phyloP scores from a whole-genome alignment of 2,113 vertebrate genomes.

The Vulpes lagopus region DNA sequence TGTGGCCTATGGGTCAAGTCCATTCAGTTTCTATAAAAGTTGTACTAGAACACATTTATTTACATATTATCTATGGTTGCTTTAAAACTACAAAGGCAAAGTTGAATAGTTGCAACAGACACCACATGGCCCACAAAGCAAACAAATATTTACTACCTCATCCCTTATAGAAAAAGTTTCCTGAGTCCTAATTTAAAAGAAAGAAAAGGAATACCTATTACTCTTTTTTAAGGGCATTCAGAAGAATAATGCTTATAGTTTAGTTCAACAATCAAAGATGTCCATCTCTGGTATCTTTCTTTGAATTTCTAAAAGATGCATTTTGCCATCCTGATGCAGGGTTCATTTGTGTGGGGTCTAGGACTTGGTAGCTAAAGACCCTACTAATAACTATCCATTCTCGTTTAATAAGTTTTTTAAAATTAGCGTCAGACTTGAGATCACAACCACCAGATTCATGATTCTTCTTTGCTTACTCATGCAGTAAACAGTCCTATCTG shows the following conservation, averaged over 20 bases:
- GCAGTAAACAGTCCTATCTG: conserved; percentile 19
- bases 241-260: not conserved
- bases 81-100: not conserved
- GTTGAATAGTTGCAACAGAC: conserved; percentile 19
- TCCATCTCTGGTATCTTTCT: not conserved
- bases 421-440: conserved; percentile 32
- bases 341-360: conserved; percentile 13
- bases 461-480: not conserved
- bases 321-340: conserved; percentile 37
- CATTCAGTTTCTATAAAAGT: conserved; percentile 1
- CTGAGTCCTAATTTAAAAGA: conserved; percentile 29
- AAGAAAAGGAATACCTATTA: conserved; percentile 38
- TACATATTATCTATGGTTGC: not conserved
- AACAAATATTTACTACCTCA: conserved; percentile 18
- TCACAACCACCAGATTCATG: not conserved
- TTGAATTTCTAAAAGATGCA: conserved; percentile 45
- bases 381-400: conserved; percentile 24
- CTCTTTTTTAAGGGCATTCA: conserved; percentile 17
- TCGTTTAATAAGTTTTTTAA: not conserved
- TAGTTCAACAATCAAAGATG: conserved; percentile 33
- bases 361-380: conserved; percentile 2
- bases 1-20: conserved; percentile 13
- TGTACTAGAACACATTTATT: conserved; percentile 40
- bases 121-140: not conserved
- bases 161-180: conserved; percentile 45